Base-by-base conservation (phyloP, 2,797 vertebrate species). In the Anguilla pacifica region DNA sequence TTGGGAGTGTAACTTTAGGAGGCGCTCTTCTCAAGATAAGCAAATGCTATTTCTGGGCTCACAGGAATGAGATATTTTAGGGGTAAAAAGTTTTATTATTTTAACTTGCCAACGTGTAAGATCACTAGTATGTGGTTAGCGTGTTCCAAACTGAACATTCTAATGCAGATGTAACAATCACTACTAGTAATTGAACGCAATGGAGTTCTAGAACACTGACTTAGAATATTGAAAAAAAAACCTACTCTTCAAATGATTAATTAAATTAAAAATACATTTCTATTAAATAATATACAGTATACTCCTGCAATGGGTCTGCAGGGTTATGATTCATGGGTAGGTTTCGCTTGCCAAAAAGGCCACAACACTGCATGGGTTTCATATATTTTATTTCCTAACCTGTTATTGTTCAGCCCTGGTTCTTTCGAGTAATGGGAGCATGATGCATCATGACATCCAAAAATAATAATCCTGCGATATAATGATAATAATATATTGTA, bases 1-100 rank as follows among this genome's bases (percentile, higher is more conserved):
- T 64, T 82, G 83, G 22, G 53, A 49, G 61, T 25, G 15, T n/a
- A 31, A 49, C 79, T 86, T 83, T 39, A 39, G 13, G n/a, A 72
- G n/a, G 22, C 57, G 5, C 9, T n/a, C 19, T 81, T 35, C 19
- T 35, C 59, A 17, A 88, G 39, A 53, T 85, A 59, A 85, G 43
- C 6, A 49, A 85, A 72, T 86, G 49, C 49, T 39, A 53, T 85
- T 85, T 85, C 59, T 55, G 35, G 39, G 43, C 25, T 83, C 46
- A 83, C 57, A 83, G 85, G 83, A 46, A 70, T 85, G 6, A 64
- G 15, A 9, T 22, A 51, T 53, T 53, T 46, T 72, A 53, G 7
- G 1, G 64, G 55, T 49, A 35, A 46, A 64, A 35, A 1, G 1
- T 61, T 31, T 39, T 31, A 31, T 61, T 84, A 13, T 2, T 85